Conservation (phyloP, 1,140 invertebrate species). For the Drosophila athabasca region DNA sequence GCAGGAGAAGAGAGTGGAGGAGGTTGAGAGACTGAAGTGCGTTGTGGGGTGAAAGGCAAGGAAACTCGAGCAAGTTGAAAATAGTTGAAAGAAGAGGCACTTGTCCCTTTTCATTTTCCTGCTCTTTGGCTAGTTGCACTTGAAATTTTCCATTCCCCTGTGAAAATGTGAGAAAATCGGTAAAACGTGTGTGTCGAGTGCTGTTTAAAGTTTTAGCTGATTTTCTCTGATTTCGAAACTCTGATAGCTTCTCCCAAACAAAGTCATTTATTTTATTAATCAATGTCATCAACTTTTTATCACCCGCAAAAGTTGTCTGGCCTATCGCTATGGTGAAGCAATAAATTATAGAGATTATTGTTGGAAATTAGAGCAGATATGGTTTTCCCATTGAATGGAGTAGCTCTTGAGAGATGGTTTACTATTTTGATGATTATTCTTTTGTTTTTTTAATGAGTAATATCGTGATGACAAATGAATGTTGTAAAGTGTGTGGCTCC, state of each 20-base stretch:
- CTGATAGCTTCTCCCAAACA: no score
- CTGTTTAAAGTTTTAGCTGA: no score
- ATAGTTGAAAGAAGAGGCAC: constrained; percentile 36
- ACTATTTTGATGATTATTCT: background rate
- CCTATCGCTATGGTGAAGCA: background rate
- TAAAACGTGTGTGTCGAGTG: background rate
- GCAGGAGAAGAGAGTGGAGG: background rate
- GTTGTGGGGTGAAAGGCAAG: background rate
- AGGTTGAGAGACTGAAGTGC: background rate
- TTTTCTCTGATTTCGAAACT: no score
- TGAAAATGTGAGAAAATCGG: constrained; percentile 27
- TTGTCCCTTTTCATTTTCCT: constrained; percentile 38
- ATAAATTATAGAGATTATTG: constrained; percentile 8
- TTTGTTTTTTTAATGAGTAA: background rate
- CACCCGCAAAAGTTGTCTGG: no score
- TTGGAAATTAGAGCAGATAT: no score
- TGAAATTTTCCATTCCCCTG: constrained; percentile 27
- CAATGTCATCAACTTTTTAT: constrained; percentile 4
- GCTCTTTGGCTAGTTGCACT: constrained; percentile 18
- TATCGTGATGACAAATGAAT: background rate
- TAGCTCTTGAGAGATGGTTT: no score
- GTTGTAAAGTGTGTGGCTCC: no score
- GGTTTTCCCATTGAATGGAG: no score
- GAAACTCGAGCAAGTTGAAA: constrained; percentile 25
- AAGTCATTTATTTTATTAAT: constrained; percentile 22